phyloP scores from a whole-genome alignment of 2,113 vertebrate genomes.

The Tachuris rubrigastra region DNA sequence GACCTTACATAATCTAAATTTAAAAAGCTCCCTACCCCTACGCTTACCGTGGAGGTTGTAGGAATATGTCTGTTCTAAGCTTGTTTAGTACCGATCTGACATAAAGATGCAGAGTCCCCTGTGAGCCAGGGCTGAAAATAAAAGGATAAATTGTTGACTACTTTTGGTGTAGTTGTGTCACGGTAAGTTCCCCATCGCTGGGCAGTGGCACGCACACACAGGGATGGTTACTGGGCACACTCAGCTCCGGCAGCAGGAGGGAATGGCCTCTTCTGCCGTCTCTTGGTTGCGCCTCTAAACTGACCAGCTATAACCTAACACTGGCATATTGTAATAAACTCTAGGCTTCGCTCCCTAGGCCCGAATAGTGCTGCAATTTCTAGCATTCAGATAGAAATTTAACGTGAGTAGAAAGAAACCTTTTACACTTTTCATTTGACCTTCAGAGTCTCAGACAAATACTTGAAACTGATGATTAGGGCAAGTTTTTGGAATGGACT shows the following conservation, averaged over 20 bases:
- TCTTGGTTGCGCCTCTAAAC: slow-evolving; percentile 44
- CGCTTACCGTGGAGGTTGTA: not conserved
- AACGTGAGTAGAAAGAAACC: not conserved
- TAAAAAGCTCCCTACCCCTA: slow-evolving; percentile 23
- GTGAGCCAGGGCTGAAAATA: not conserved
- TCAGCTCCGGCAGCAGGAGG: not conserved
- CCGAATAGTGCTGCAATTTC: not conserved
- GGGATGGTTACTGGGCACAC: not conserved
- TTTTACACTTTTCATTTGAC: slow-evolving; percentile 41
- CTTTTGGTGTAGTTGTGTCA: not conserved
- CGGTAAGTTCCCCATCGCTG: not conserved
- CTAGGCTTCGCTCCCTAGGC: not conserved
- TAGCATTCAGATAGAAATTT: not conserved
- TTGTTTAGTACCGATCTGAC: not conserved
- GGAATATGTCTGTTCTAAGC: not conserved
- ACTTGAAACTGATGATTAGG: not conserved
- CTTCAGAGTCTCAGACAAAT: slow-evolving; percentile 2
- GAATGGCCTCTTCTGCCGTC: not conserved
- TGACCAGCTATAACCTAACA: not conserved
- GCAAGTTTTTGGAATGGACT: not conserved
- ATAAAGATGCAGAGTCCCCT: not conserved
- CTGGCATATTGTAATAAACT: slow-evolving; percentile 52
- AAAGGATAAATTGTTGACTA: not conserved
- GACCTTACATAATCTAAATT: slow-evolving; percentile 56
- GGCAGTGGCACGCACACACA: not conserved